These are phyloP conservation scores for Rhinolophus sinicus DNA, from an alignment of 2,113 vertebrate genomes.

Conservation along the genomic window DNA sequence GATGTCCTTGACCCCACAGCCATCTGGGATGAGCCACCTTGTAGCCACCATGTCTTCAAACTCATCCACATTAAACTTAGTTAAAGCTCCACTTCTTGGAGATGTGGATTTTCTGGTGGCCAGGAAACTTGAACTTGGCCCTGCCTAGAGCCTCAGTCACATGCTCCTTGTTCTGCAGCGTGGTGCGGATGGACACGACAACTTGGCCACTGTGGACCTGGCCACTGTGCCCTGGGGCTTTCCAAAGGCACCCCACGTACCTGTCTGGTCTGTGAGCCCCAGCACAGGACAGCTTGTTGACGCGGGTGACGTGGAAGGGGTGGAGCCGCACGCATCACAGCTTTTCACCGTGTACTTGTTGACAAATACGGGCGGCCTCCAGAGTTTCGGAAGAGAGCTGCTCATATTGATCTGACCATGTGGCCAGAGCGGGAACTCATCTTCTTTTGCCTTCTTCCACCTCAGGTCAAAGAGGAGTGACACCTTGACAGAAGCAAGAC, in stretches of 20 bases:
- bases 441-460: not conserved
- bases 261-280: conserved; percentile 90
- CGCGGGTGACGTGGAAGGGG: conserved; percentile 91
- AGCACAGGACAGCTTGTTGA: conserved; percentile 96
- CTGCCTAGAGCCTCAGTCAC: conserved; percentile 92
- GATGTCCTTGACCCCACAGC: conserved; percentile 94
- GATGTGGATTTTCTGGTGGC: conserved; percentile 6
- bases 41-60: conserved; percentile 93
- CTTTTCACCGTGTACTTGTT: no score
- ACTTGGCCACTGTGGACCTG: conserved; percentile 93
- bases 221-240: conserved; percentile 95
- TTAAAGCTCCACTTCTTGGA: conserved; percentile 95
- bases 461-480: not conserved
- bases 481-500: no score
- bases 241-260: conserved; percentile 93
- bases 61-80: conserved; percentile 88
- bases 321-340: conserved; percentile 84
- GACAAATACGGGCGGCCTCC: no score
- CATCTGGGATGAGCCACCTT: conserved; percentile 92
- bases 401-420: no score
- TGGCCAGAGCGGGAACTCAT: no score
- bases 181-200: conserved; percentile 95
- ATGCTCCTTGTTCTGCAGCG: conserved; percentile 93
- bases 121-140: conserved; percentile 96
- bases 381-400: no score